These are phyloP conservation scores for Aspidoscelis tigris DNA, from an alignment of 2,113 vertebrate genomes.

Conservation along the genomic window DNA sequence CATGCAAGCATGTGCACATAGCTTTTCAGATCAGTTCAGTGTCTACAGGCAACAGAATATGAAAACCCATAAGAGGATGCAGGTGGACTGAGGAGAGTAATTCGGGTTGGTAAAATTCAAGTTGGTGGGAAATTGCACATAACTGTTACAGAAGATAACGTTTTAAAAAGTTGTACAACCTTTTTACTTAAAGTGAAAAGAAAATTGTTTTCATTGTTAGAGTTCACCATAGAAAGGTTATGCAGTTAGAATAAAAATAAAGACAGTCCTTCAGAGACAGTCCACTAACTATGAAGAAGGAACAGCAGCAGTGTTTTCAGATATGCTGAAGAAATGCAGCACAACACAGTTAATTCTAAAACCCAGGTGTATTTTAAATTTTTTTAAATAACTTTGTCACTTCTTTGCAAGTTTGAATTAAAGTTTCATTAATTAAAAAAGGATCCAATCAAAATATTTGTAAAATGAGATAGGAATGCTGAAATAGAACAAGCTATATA, in stretches of 20 bases:
- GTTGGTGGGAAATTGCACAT: conserved; percentile 4
- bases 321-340: conserved; percentile 16
- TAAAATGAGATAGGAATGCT: conserved; percentile 4
- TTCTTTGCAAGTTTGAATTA: conserved; percentile 45
- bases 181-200: accelerated
- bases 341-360: conserved; percentile 37
- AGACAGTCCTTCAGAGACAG: neutral
- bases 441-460: conserved; percentile 25
- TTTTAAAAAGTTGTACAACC: neutral
- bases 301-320: neutral
- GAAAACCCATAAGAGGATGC: neutral
- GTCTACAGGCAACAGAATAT: neutral
- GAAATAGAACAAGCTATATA: conserved; percentile 25
- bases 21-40: neutral
- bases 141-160: conserved; percentile 1
- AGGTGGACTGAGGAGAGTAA: neutral
- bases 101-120: neutral
- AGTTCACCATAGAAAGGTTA: neutral
- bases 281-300: conserved; percentile 15
- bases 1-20: neutral
- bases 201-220: neutral
- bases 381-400: conserved; percentile 33
- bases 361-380: conserved; percentile 44
- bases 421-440: conserved; percentile 27
- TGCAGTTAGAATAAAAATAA: neutral